These are phyloP conservation scores for Manis crassicaudata DNA, from an alignment of 2,797 vertebrate genomes.

Conservation along the genomic window DNA sequence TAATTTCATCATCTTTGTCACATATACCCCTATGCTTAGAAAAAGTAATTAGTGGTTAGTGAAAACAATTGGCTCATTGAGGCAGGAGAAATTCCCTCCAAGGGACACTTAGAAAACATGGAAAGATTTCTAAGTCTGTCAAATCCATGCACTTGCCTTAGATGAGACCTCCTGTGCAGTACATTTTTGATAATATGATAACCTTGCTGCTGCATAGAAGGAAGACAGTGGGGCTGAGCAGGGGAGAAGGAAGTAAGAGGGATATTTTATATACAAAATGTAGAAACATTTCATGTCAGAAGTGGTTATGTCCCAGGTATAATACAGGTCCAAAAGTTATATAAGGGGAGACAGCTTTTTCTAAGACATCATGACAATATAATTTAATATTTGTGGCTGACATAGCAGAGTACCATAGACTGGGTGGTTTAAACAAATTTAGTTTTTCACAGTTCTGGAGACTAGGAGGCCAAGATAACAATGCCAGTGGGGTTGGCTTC, in stretches of 20 bases:
- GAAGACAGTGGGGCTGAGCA: neutral
- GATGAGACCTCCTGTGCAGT: slow-evolving; percentile 12
- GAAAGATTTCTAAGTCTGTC: slow-evolving; percentile 62
- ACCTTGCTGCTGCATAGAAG: neutral
- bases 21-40: slow-evolving; percentile 66
- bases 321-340: neutral
- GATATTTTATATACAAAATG: neutral
- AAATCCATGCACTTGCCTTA: slow-evolving; percentile 38
- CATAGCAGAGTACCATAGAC: neutral
- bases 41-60: slow-evolving; percentile 81
- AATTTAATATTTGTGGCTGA: neutral
- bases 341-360: neutral
- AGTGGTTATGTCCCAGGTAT: neutral
- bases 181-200: neutral
- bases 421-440: neutral
- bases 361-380: neutral
- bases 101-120: slow-evolving; percentile 63
- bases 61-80: slow-evolving; percentile 82
- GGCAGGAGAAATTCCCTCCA: slow-evolving; percentile 66
- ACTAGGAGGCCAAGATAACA: neutral
- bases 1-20: slow-evolving; percentile 79
- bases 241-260: neutral
- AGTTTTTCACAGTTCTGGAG: neutral
- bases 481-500: neutral
- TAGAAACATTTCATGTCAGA: slow-evolving; percentile 6